Percentiles rank a stretch among this genome's conserved stretches.
Conservation (phyloP, 2,888 invertebrate species). For the Steinernema hermaphroditum region DNA sequence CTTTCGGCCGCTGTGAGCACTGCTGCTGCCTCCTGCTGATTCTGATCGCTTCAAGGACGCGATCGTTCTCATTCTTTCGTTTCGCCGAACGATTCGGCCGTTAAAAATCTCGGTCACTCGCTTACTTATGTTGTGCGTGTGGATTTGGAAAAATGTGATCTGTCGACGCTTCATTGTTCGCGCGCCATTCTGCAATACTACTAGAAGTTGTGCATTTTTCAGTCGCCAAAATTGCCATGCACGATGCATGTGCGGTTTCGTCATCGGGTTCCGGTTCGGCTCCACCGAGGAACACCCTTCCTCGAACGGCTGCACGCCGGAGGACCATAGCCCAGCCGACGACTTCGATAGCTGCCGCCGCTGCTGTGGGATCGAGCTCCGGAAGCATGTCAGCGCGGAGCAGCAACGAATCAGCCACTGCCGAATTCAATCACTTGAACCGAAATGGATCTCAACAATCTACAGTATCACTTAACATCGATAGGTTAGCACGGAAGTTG, state of each 20-base stretch:
- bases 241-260: conserved; percentile 14
- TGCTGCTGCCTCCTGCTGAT: background rate
- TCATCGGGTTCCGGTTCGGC: background rate
- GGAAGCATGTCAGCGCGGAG: conserved; percentile 6
- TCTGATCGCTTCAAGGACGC: background rate
- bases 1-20: background rate
- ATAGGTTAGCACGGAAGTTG: too few relatives aligned
- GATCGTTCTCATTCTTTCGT: background rate
- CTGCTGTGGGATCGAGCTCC: background rate
- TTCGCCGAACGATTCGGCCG: background rate
- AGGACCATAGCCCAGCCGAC: conserved; percentile 10
- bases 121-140: background rate
- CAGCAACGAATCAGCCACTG: conserved; percentile 7
- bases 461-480: background rate
- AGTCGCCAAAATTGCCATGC: background rate
- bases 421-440: conserved; percentile 11
- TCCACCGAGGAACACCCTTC: background rate
- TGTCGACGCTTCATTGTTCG: too few relatives aligned
- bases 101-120: background rate
- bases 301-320: background rate
- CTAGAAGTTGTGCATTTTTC: too few relatives aligned
- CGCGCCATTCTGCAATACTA: too few relatives aligned
- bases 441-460: conserved; percentile 10
- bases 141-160: too few relatives aligned
- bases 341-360: background rate